These are phyloP conservation scores for Drosophila greeni DNA, from an alignment of 2,888 invertebrate genomes.

Conservation along the genomic window DNA sequence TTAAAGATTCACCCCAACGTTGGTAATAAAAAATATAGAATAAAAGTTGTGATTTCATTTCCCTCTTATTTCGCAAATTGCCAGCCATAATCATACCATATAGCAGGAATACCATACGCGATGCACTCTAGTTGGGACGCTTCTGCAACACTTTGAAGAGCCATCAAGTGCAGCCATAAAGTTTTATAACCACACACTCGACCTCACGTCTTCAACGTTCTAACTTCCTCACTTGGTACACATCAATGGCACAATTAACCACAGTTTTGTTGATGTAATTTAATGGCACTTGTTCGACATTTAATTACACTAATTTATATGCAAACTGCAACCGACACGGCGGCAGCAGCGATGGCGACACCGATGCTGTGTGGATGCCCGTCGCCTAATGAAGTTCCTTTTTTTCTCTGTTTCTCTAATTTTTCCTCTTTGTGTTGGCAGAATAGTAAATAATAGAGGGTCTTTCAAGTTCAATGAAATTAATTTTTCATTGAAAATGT, in stretches of 20 bases:
- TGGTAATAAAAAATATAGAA: not conserved
- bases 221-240: constrained; percentile 7
- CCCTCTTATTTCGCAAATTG: constrained; percentile 5
- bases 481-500: not conserved
- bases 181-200: constrained; percentile 25
- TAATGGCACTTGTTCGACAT: constrained; percentile 51
- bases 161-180: constrained; percentile 39
- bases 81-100: not conserved
- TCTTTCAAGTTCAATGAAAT: not conserved
- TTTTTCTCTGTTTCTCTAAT: not conserved
- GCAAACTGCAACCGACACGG: constrained; percentile 54
- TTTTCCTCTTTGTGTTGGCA: not conserved
- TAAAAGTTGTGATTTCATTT: not conserved
- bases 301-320: constrained; percentile 65
- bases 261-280: constrained; percentile 37
- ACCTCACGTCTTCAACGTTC: not conserved
- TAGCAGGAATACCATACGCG: not conserved
- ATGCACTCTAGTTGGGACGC: constrained; percentile 17
- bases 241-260: constrained; percentile 43
- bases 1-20: not conserved
- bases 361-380: not conserved
- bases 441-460: not conserved
- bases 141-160: constrained; percentile 23
- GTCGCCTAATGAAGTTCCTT: constrained; percentile 1
- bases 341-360: constrained; percentile 12